These are phyloP conservation scores for Balaeniceps rex DNA, from an alignment of 2,113 vertebrate species.

Conservation along the genomic window DNA sequence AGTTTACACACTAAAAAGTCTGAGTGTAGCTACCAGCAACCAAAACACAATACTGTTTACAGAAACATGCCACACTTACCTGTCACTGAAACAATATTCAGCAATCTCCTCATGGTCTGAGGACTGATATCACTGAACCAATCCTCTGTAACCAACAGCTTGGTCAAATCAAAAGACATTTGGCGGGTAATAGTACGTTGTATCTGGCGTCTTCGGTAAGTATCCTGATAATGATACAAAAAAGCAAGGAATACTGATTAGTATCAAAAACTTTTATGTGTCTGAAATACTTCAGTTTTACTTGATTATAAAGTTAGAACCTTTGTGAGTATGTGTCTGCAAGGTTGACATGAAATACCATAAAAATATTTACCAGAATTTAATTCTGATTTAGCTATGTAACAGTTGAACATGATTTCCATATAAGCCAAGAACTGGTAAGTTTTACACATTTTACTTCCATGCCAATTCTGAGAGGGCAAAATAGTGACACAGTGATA, in stretches of 20 bases:
- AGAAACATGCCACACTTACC: slow-evolving; percentile 60
- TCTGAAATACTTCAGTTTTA: background rate
- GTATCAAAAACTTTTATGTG: background rate
- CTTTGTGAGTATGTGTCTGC: background rate
- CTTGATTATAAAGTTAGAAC: background rate
- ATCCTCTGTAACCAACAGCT: slow-evolving; percentile 95
- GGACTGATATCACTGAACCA: slow-evolving; percentile 99
- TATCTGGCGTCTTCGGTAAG: slow-evolving; percentile 93
- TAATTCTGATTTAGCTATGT: background rate
- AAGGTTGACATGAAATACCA: background rate
- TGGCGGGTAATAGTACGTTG: slow-evolving; percentile 92
- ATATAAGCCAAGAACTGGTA: background rate
- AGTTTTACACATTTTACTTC: background rate
- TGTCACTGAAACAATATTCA: slow-evolving; percentile 98
- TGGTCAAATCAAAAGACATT: slow-evolving; percentile 98
- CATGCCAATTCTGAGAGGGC: background rate
- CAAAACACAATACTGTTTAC: background rate
- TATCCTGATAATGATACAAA: slow-evolving; percentile 78
- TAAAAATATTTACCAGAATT: background rate
- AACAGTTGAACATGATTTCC: background rate
- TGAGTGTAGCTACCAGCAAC: background rate
- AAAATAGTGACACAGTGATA: background rate
- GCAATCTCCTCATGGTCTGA: slow-evolving; percentile 95
- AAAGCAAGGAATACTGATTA: background rate
- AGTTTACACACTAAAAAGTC: background rate